phyloP scores from a whole-genome alignment of 1,140 invertebrate species.

The Pachypsylla venusta region DNA sequence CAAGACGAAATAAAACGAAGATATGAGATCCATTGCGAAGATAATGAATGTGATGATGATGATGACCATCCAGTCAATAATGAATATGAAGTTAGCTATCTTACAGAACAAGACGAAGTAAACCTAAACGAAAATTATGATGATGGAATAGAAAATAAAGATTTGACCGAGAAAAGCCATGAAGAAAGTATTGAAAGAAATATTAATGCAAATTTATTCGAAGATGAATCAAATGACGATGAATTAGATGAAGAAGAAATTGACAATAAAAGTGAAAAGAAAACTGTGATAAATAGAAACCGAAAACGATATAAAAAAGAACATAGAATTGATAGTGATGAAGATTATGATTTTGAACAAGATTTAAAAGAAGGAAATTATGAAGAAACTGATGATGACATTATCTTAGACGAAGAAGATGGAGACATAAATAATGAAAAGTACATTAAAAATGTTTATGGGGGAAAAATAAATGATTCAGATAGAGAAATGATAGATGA shows the following conservation, averaged over 20 bases:
- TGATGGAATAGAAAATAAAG: not conserved
- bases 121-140: not conserved
- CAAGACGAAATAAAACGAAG: too few species aligned
- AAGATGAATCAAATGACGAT: slow-evolving; percentile 8
- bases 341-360: not conserved
- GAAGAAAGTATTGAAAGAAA: slow-evolving; percentile 1
- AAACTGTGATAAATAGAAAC: too few species aligned
- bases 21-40: too few species aligned
- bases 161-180: slow-evolving; percentile 1
- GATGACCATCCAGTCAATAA: too few species aligned
- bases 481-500: too few species aligned
- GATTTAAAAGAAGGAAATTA: too few species aligned
- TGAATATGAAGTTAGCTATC: too few species aligned
- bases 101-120: slow-evolving; percentile 9
- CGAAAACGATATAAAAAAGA: not conserved
- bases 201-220: not conserved
- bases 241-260: not conserved
- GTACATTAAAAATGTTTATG: too few species aligned
- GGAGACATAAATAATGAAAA: too few species aligned
- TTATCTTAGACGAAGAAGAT: not conserved
- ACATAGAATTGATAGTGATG: not conserved
- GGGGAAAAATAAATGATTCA: too few species aligned
- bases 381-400: not conserved
- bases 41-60: too few species aligned
- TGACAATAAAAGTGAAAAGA: too few species aligned